Percentiles rank a stretch among this genome's conserved stretches.
Evolutionary conservation across 2,888 invertebrate species (phyloP).

Genomic region (Idaea biselata): DNA sequence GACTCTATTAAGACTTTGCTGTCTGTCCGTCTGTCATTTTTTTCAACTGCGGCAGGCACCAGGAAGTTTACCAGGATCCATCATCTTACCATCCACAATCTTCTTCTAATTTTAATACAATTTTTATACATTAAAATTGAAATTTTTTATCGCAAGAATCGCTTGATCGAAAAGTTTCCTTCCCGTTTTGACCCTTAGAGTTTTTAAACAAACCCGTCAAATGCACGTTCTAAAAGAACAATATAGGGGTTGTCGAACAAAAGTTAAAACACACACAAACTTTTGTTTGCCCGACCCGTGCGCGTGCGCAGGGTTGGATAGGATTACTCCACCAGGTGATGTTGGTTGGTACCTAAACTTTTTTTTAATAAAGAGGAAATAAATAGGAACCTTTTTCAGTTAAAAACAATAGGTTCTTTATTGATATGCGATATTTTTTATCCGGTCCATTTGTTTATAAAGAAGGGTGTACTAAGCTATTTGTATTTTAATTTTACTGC

Average conservation of each 20-base stretch:
- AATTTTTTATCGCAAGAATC: too few species aligned
- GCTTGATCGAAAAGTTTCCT: not conserved
- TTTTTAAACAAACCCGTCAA: conserved; percentile 38
- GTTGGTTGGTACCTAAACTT: not conserved
- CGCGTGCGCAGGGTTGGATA: conserved; percentile 29
- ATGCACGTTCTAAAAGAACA: conserved; percentile 42
- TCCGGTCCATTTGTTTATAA: not conserved
- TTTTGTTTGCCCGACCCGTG: not conserved
- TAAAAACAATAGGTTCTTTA: not conserved
- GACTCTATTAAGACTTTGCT: too few species aligned
- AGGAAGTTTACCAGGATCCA: too few species aligned
- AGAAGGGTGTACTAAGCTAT: not conserved
- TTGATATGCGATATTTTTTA: not conserved
- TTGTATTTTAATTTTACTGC: not conserved
- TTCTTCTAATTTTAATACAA: too few species aligned
- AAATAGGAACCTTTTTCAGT: not conserved
- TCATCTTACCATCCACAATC: too few species aligned
- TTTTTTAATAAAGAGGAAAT: not conserved
- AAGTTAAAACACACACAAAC: conserved; percentile 20
- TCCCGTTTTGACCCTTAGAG: not conserved
- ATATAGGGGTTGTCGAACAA: conserved; percentile 37
- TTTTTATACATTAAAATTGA: too few species aligned
- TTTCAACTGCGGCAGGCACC: too few species aligned
- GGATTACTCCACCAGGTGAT: not conserved
- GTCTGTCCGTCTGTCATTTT: too few species aligned